Conservation (phyloP, 1,140 invertebrate genomes). For the Acromyrmex charruanus region DNA sequence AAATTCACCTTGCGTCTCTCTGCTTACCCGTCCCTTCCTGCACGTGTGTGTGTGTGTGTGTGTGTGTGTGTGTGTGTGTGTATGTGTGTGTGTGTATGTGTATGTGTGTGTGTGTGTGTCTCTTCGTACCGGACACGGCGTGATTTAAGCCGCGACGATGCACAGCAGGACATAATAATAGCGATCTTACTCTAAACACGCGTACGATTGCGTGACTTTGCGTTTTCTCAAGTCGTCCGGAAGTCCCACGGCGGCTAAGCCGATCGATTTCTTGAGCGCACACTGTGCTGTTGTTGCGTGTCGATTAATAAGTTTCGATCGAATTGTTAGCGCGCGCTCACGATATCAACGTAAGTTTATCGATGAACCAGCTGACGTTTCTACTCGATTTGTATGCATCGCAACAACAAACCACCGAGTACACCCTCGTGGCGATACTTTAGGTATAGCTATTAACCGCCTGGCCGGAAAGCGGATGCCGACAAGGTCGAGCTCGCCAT, state of each 20-base stretch:
- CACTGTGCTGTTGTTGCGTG: slow-evolving; percentile 30
- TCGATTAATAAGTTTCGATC: slow-evolving; percentile 61
- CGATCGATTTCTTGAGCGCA: slow-evolving; percentile 63
- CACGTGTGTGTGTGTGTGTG: not conserved
- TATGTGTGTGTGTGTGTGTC: not conserved
- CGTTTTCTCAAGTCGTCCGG: slow-evolving; percentile 36
- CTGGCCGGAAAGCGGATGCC: slow-evolving; percentile 46
- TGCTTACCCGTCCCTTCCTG: not conserved
- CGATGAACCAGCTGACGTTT: not conserved
- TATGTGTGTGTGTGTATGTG: too few relatives aligned
- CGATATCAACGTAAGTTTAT: not conserved
- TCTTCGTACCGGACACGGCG: slow-evolving; percentile 6
- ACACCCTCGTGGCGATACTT: slow-evolving; percentile 43
- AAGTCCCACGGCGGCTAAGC: slow-evolving; percentile 63
- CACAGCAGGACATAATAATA: slow-evolving; percentile 45
- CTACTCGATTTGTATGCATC: slow-evolving; percentile 25
- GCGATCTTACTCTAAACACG: slow-evolving; percentile 62
- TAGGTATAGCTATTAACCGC: slow-evolving; percentile 41
- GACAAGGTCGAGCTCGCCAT: slow-evolving; percentile 64
- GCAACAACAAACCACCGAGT: slow-evolving; percentile 22
- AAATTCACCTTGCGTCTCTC: slow-evolving; percentile 53
- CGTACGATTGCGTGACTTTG: slow-evolving; percentile 52
- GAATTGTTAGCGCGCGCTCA: slow-evolving; percentile 42
- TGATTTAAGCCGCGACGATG: slow-evolving; percentile 50
- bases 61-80: too few relatives aligned